Evolutionary conservation across 1,140 invertebrate genomes (phyloP), one percentile per base, ranked within the genome.

Genomic region (Kradibia gibbosae): DNA sequence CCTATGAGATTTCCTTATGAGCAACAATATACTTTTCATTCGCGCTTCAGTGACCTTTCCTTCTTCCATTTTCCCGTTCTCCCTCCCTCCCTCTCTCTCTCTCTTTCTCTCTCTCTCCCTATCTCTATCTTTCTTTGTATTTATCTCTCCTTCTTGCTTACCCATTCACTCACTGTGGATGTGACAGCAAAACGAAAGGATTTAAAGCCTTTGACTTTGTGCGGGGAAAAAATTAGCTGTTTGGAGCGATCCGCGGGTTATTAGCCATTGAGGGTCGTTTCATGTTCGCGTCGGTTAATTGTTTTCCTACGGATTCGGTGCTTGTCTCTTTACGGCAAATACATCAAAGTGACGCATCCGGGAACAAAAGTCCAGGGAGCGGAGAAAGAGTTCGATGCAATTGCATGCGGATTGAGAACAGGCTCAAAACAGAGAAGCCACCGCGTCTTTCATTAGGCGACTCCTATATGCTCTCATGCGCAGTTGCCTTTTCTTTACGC

Each of bases 231-330:
- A 91, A 90, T 90, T 90, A 89, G 88, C 89, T 89, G 88, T 90
- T 90, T 88, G 88, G 89, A 90, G 90, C 90, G 90, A 90, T 90
- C 86, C 89, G 88, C 89, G 89, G 90, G 89, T 90, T 91, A 90
- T 90, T 90, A 89, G 89, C 90, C 87, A 86, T 85, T 88, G 89
- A 89, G 89, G 89, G 89, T 90, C 87, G 90, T 91, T 90, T 91
- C 88, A 91, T 90, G 89, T 90, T 89, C 87, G 85, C 86, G n/a
- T 20, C 86, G 87, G 85, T 87, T 89, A 86, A 89, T 91, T 89
- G 87, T 90, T 90, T 89, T 88, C 87, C 86, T 84, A 85, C 85
- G 85, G 82, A 86, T 22, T 8, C 78, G 57, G 83, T 83, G 86
- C 82, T 62, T 28, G 2, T 48, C 17, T 17, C 86, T 91, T 90